Percentiles rank a stretch among this genome's conserved stretches.
phyloP scores from a whole-genome alignment of 2,888 invertebrate genomes.

The Malachius bipustulatus region DNA sequence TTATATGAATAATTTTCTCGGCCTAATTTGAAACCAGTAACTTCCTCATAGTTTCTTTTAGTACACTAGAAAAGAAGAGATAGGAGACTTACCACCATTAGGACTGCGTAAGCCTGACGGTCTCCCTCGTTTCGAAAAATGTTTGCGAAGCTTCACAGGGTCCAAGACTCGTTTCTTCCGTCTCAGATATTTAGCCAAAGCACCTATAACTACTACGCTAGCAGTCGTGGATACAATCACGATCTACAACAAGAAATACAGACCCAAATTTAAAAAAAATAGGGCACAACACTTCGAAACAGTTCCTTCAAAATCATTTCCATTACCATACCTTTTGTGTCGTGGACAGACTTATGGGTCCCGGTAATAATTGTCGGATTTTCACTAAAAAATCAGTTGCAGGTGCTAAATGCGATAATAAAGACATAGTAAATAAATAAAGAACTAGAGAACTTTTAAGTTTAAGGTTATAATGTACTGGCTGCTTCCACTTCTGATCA shows the following conservation, averaged over 20 bases:
- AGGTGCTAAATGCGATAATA: conserved; percentile 44
- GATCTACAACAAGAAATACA: conserved; percentile 40
- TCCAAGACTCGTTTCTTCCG: conserved; percentile 55
- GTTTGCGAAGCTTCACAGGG: conserved; percentile 44
- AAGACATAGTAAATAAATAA: conserved; percentile 29
- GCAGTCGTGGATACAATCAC: conserved; percentile 61
- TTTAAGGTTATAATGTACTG: conserved; percentile 1
- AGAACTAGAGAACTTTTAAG: too few species aligned
- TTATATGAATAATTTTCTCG: too few species aligned
- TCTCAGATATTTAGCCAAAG: conserved; percentile 68
- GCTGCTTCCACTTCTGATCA: too few species aligned
- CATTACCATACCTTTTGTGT: conserved; percentile 51
- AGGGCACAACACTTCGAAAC: conserved; percentile 7
- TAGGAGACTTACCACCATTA: conserved; percentile 45
- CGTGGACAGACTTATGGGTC: conserved; percentile 44
- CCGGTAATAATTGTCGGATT: conserved; percentile 39
- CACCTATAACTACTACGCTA: conserved; percentile 70
- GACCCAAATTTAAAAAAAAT: not conserved
- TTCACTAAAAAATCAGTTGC: conserved; percentile 44
- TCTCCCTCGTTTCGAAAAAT: conserved; percentile 47
- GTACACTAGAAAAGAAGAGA: too few species aligned
- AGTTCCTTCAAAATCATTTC: conserved; percentile 8
- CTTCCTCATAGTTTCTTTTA: too few species aligned
- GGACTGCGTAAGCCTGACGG: conserved; percentile 54
- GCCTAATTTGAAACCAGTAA: conserved; percentile 3